Percentiles rank a stretch among this genome's conserved stretches.
Evolutionary conservation across 2,888 invertebrate species (phyloP).

Genomic region (Phanerotoma sp.): DNA sequence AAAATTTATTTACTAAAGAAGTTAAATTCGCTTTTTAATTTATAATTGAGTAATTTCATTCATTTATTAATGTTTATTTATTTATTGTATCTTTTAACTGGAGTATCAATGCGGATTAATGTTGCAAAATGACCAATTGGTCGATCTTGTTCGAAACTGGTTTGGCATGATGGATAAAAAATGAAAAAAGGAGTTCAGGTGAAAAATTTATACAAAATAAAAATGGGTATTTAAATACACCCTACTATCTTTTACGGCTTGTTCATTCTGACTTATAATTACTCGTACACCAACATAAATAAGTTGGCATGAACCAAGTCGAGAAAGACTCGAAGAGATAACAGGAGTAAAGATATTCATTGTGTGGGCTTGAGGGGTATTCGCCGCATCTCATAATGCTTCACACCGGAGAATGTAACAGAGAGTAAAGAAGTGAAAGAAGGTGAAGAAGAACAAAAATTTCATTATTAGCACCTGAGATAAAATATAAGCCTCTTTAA

Average conservation of each 20-base stretch:
- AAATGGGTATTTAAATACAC: conserved; percentile 7
- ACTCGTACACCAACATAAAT: conserved; percentile 44
- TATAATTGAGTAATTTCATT: conserved; percentile 2
- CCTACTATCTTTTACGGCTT: conserved; percentile 15
- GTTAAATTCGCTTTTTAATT: too few species aligned
- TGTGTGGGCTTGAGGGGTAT: conserved; percentile 32
- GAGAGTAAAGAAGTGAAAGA: conserved; percentile 24
- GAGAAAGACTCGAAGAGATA: conserved; percentile 23
- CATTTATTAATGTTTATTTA: too few species aligned
- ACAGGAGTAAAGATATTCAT: conserved; percentile 18
- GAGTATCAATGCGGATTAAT: conserved; percentile 1
- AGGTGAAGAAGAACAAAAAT: conserved; percentile 21
- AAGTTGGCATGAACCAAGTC: conserved; percentile 31
- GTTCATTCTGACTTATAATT: conserved; percentile 46
- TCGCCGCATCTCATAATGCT: conserved; percentile 16
- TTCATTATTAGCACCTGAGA: conserved; percentile 35
- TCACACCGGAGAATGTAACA: conserved; percentile 10
- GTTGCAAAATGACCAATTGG: neutral
- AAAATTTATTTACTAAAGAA: too few species aligned
- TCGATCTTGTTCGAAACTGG: conserved; percentile 39
- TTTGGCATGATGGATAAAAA: conserved; percentile 32
- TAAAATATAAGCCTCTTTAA: conserved; percentile 28
- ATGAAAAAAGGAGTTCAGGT: neutral
- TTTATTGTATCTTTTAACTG: too few species aligned
- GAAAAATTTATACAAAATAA: conserved; percentile 1